A percentile compares a stretch with the other conserved stretches of the same genome.
These are phyloP conservation scores for Lypha dubia DNA, from an alignment of 2,888 invertebrate species.

Conservation along the genomic window DNA sequence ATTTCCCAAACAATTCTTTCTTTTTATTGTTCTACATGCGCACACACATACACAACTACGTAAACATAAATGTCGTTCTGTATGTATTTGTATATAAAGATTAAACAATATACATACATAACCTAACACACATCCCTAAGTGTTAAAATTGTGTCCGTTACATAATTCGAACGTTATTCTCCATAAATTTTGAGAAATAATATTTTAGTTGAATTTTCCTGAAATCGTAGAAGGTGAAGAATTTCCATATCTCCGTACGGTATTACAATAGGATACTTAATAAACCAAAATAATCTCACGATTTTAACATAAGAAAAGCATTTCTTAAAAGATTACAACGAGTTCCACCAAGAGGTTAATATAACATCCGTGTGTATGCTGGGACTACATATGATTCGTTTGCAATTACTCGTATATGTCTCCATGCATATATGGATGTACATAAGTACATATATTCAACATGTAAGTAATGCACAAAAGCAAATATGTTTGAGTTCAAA, in stretches of 20 bases:
- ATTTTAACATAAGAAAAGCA: too few species aligned
- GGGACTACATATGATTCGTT: neutral
- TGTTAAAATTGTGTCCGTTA: too few species aligned
- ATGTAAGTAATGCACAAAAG: neutral
- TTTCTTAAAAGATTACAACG: too few species aligned
- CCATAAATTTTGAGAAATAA: too few species aligned
- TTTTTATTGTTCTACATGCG: neutral
- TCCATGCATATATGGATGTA: too few species aligned
- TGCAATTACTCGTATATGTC: neutral
- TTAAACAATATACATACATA: neutral
- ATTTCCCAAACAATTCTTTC: constrained; percentile 36
- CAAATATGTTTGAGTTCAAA: neutral
- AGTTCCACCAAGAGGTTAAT: neutral
- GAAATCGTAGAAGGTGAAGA: too few species aligned
- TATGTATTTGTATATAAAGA: neutral
- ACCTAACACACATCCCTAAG: neutral
- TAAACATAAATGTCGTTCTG: neutral
- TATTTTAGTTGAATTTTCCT: too few species aligned
- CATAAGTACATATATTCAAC: neutral
- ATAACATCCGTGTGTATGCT: neutral
- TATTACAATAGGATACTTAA: too few species aligned
- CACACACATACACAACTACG: neutral
- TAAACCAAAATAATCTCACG: too few species aligned
- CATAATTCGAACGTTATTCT: too few species aligned
- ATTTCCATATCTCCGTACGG: too few species aligned